Conservation (phyloP, 1,140 invertebrate species). For the Oreohelix idahoensis region DNA sequence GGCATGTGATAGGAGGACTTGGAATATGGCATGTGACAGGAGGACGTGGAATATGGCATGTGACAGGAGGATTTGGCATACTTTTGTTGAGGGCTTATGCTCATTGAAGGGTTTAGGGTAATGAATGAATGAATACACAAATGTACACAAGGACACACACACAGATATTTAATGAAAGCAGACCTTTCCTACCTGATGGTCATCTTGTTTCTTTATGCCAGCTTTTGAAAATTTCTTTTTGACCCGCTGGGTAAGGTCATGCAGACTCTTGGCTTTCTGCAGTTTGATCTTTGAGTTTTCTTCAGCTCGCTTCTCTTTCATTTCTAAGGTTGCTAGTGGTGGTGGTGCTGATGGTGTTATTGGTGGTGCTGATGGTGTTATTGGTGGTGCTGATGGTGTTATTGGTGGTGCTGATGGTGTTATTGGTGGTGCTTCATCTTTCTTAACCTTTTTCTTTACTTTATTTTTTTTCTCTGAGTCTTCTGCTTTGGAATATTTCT, state of each 20-base stretch:
- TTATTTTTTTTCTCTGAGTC: not conserved
- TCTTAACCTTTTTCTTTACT: not conserved
- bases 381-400: no score
- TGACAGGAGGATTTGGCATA: no score
- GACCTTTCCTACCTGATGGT: not conserved
- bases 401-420: no score
- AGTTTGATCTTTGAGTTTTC: constrained; percentile 60
- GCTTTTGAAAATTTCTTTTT: constrained; percentile 35
- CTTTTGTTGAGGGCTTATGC: no score
- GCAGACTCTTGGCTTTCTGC: constrained; percentile 62
- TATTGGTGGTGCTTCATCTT: not conserved
- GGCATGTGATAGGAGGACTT: no score
- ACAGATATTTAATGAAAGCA: no score
- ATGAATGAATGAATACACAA: no score
- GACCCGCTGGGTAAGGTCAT: constrained; percentile 42
- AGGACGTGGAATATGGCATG: no score
- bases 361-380: no score
- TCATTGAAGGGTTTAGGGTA: no score
- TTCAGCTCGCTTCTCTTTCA: constrained; percentile 38
- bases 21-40: no score
- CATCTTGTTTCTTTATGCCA: constrained; percentile 25
- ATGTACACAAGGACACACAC: no score
- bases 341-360: not conserved
- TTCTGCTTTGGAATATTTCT: not conserved
- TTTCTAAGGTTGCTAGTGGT: not conserved